Evolutionary conservation across 2,888 invertebrate species (phyloP), one percentile per base, ranked within the genome.

Genomic region (Mystacides longicornis): DNA sequence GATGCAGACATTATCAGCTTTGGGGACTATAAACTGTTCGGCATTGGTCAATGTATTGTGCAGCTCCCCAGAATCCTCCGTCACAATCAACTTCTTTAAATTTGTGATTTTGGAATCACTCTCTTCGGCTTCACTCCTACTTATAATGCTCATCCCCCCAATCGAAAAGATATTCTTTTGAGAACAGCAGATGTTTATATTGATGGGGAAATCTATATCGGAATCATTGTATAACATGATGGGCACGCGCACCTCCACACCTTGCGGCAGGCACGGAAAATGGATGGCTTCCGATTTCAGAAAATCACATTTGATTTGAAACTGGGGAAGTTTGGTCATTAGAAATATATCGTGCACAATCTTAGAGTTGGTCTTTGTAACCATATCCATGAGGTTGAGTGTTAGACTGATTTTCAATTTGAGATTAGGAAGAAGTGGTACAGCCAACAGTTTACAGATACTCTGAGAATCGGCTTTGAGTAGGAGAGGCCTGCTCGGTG

Each of bases 171-270:
- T 50, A 21, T 52, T 43, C 14, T 45, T 21, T 11, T 45, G 23
- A 1, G 22, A 23, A 27, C 52, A 54, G 14, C 42, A 51, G 11
- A 61, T 54, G 2, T 57, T 47, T 2, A 61, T 9, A 18, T 33
- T 33, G 31, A 61, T 23, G 1, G 54, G 54, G 42, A 61, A 47
- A 51, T 61, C 59, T 2, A 52, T 37, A 2, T 33, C 11, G 2
- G 55, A 57, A 31, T 57, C 54, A 22, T 59, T 61, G 43, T 52
- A 57, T 33, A 61, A 45, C 19, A 57, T 54, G 3, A 61, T 20
- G 3, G 61, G 58, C 4, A 59, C 21, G 23, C 53, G 55, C 2
- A 48, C 45, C n/a, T 59, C 56, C 4, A 49, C 22, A 5, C 54
- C 49, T 42, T 61, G 54, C 2, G 61, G 61, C 5, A 61, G 48